phyloP scores from a whole-genome alignment of 2,797 vertebrate genomes.

The Hemitrygon akajei region DNA sequence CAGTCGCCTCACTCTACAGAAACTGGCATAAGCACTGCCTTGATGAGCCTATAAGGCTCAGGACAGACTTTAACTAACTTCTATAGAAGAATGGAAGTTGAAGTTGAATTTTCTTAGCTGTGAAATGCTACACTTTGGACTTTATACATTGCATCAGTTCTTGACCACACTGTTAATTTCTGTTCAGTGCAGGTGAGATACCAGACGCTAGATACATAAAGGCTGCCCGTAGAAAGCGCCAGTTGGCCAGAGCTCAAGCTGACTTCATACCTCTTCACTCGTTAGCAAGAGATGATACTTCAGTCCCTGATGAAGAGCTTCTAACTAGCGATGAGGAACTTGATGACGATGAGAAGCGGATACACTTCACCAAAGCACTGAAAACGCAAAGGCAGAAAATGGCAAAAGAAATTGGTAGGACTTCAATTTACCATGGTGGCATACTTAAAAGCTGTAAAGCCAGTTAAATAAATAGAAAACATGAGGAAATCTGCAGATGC shows the following conservation, averaged over 20 bases:
- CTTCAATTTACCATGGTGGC: neutral
- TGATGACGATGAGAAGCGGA: constrained; percentile 68
- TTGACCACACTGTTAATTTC: neutral
- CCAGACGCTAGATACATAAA: constrained; percentile 58
- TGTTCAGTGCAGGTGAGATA: constrained; percentile 58
- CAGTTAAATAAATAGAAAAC: too few species aligned
- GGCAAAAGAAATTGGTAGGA: constrained; percentile 67
- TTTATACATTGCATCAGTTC: neutral
- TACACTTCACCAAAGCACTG: constrained; percentile 68
- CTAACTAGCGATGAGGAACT: constrained; percentile 64
- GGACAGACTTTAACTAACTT: too few species aligned
- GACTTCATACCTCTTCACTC: constrained; percentile 71
- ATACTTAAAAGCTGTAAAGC: neutral
- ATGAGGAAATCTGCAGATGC: too few species aligned
- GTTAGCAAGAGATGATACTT: constrained; percentile 39
- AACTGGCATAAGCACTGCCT: too few species aligned
- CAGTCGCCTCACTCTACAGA: too few species aligned
- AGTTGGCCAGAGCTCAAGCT: constrained; percentile 54
- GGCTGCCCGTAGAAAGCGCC: constrained; percentile 65
- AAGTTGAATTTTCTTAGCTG: neutral
- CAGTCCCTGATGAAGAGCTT: constrained; percentile 43
- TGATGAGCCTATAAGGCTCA: too few species aligned
- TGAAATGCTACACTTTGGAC: neutral
- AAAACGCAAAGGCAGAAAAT: constrained; percentile 74
- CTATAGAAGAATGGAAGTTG: neutral